Evolutionary conservation across 2,888 invertebrate species (phyloP), one percentile per base, ranked within the genome.

Genomic region (Antheraea yamamai): DNA sequence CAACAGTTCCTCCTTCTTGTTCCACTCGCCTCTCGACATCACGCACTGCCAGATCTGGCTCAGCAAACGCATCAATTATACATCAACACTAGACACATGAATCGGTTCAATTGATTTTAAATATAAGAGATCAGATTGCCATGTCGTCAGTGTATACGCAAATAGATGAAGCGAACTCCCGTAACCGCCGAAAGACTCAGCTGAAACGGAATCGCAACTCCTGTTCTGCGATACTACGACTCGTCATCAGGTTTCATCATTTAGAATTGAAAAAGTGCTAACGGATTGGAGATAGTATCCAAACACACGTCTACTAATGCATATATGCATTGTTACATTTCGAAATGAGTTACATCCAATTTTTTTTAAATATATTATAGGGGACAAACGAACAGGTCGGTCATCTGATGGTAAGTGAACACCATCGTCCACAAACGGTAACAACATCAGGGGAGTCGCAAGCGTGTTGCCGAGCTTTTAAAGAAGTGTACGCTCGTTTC

Each of bases 1-100:
- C 80, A 99, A 96, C 84, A 99, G 93, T 92, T 99, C 99, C 91
- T 99, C 99, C 90, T 99, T 99, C 94, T 99, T 99, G 94, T 99
- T 99, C 99, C 99, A 99, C 94, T 99, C 99, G 77, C 98, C 98
- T 85, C 98, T 97, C 75, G 97, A 97, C 99, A 99, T 99, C 84
- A 99, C 97, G 80, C 98, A 98, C 81, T 96, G 97, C 99, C 99
- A 99, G 85, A 99, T 96, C 98, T 98, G 76, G 47, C 81, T 79
- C 77, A 30, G 4, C 64, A 78, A 77, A 68, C 10, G 30, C 35
- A 61, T 12, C n/a, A 23, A 61, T 3, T 23, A 12, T 8, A 23
- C n/a, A 61, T 61, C n/a, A 52, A 14, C 12, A 23, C n/a, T 12
- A n/a, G 0, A 8, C 10, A 61, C 8, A 61, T 23, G 0, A 10